phyloP scores from a whole-genome alignment of 2,113 vertebrate genomes.

The Chaetops frenatus region DNA sequence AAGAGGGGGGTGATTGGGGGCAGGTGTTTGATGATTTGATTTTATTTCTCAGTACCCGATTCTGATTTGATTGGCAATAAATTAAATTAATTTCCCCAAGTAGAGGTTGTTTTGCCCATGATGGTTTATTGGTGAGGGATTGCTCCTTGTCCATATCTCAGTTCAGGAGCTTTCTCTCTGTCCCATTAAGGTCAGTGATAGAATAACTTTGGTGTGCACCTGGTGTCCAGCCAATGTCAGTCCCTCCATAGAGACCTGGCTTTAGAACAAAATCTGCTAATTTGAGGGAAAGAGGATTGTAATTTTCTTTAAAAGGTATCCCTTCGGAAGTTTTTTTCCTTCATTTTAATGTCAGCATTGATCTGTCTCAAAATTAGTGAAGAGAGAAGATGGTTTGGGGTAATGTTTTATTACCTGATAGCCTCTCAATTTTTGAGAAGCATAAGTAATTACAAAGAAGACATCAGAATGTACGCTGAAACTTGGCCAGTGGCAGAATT shows the following conservation, averaged over 20 bases:
- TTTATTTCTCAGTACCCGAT: not conserved
- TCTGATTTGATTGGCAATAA: not conserved
- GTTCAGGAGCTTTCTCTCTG: not conserved
- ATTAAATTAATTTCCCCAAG: not conserved
- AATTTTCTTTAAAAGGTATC: not conserved
- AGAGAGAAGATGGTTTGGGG: not conserved
- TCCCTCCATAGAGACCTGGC: not conserved
- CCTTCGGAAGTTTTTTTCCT: not conserved
- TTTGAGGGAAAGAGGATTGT: not conserved
- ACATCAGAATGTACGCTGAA: not conserved
- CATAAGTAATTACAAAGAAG: not conserved
- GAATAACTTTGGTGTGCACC: not conserved
- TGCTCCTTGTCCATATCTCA: not conserved
- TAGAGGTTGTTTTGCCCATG: not conserved
- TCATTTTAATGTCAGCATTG: not conserved
- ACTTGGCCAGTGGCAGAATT: not conserved
- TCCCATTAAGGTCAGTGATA: not conserved
- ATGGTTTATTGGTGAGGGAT: not conserved
- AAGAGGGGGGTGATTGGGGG: not conserved
- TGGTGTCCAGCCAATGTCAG: not conserved
- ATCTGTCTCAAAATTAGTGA: not conserved
- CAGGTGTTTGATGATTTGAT: not conserved
- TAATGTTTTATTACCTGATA: not conserved
- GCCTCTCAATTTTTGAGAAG: not conserved
- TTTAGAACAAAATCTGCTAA: not conserved